phyloP scores from a whole-genome alignment of 2,113 vertebrate genomes.

The Petrocephalus zakoni region DNA sequence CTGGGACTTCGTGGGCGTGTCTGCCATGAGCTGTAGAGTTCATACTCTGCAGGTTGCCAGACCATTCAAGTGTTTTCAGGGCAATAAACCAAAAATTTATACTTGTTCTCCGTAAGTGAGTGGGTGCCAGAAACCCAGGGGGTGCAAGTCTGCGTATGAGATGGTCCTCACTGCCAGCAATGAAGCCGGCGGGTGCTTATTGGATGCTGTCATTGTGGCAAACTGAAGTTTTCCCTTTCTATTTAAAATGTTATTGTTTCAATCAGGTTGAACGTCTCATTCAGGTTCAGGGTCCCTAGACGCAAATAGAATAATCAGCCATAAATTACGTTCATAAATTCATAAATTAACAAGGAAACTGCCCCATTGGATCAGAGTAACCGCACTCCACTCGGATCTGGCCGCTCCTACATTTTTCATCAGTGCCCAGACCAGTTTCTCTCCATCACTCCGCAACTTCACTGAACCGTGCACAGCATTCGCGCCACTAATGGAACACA shows the following conservation, averaged over 20 bases:
- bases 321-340: too few species aligned
- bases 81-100: conserved; percentile 37
- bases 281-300: background rate
- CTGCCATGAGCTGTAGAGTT: conserved; percentile 9
- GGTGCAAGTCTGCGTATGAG: background rate
- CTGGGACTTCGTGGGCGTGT: background rate
- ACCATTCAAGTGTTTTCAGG: conserved; percentile 31
- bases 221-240: background rate
- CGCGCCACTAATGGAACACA: background rate
- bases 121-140: background rate
- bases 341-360: background rate
- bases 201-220: background rate
- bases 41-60: conserved; percentile 30
- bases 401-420: background rate
- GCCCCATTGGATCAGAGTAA: background rate
- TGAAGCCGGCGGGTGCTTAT: background rate
- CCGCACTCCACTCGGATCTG: background rate
- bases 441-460: background rate
- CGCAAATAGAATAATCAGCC: background rate
- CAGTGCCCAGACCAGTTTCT: background rate
- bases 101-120: conserved; percentile 17
- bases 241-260: background rate
- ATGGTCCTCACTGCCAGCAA: background rate
- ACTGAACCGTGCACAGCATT: background rate
- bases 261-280: background rate